Percentiles rank a stretch among this genome's conserved stretches.
phyloP scores from a whole-genome alignment of 2,113 vertebrate species.

The Hippocampus zosterae region DNA sequence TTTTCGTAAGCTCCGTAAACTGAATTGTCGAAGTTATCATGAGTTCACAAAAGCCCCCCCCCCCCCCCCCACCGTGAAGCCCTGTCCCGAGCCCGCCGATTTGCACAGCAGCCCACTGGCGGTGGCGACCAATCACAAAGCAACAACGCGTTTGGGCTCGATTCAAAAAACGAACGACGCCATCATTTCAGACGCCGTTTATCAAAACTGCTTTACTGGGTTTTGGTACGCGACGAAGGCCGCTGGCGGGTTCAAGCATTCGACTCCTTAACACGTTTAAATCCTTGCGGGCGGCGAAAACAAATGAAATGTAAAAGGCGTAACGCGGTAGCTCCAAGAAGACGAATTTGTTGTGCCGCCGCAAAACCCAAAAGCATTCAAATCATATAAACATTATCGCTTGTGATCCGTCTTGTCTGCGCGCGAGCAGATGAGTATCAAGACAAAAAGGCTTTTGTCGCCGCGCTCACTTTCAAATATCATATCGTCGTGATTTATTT shows the following conservation, averaged over 20 bases:
- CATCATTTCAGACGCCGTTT: no score
- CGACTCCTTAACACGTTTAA: not conserved
- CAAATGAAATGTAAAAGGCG: not conserved
- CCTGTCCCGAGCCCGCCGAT: no score
- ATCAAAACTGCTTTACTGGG: not conserved
- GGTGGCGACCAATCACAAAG: no score
- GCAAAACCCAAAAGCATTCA: not conserved
- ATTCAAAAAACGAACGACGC: no score
- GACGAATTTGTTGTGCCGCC: not conserved
- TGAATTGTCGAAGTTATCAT: no score
- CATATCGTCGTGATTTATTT: not conserved
- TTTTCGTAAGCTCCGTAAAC: no score
- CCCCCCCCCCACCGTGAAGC: no score
- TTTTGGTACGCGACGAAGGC: not conserved
- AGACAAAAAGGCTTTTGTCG: not conserved
- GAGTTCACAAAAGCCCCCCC: no score
- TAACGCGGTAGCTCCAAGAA: not conserved
- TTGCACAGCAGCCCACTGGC: no score
- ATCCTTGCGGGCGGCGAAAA: not conserved
- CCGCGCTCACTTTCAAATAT: not conserved
- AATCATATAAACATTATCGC: conserved; percentile 1
- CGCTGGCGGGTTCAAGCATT: not conserved
- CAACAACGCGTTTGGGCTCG: no score
- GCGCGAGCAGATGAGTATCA: conserved; percentile 1
- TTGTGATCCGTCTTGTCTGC: not conserved